These are phyloP conservation scores for Bombus waltoni DNA, from an alignment of 1,140 invertebrate genomes.

Conservation along the genomic window DNA sequence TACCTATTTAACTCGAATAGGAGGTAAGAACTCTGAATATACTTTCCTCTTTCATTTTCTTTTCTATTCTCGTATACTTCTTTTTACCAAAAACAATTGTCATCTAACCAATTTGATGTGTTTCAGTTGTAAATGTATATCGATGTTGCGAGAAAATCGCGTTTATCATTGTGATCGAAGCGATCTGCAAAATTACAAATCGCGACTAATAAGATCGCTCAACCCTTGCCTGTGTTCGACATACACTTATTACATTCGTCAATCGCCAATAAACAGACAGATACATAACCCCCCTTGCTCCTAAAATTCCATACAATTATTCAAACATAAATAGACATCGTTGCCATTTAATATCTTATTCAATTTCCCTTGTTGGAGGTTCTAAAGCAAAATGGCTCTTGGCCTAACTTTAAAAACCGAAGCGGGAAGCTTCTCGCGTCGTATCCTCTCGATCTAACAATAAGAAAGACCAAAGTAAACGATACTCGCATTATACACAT, in stretches of 20 bases:
- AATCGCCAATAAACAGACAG: slow-evolving; percentile 45
- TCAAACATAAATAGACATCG: not conserved
- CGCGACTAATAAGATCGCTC: not conserved
- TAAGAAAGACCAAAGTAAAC: not conserved
- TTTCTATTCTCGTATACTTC: not conserved
- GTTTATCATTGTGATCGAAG: not conserved
- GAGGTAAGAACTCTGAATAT: slow-evolving; percentile 62
- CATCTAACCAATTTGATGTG: not conserved
- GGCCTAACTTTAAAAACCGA: not conserved
- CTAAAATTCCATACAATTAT: no score
- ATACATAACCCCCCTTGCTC: slow-evolving; percentile 33
- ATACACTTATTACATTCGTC: not conserved
- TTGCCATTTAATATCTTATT: not conserved
- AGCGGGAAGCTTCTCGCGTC: not conserved
- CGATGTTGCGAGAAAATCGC: not conserved
- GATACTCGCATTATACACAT: not conserved
- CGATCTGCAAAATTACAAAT: not conserved
- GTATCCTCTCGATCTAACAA: not conserved
- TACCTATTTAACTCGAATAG: slow-evolving; percentile 43
- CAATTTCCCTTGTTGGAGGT: not conserved
- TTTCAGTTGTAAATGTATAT: not conserved
- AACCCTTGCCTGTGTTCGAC: not conserved
- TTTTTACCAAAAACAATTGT: not conserved
- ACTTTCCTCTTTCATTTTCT: not conserved
- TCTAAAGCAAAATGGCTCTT: not conserved